A percentile compares a stretch with the other conserved stretches of the same genome.
Conservation (phyloP, 2,888 invertebrate genomes). For the Sisyra terminalis region DNA sequence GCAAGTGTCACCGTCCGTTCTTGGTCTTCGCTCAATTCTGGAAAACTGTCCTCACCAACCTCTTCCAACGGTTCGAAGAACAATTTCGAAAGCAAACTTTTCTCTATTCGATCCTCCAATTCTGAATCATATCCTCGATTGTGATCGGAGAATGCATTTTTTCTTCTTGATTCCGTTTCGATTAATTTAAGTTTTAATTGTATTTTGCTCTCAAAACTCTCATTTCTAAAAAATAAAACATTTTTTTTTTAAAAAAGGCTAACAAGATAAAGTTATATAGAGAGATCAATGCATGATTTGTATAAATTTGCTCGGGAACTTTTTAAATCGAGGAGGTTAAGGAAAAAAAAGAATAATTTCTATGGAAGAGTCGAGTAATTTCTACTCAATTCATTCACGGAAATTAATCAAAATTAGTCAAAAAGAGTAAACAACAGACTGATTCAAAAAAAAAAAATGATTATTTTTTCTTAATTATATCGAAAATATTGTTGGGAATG, state of each 20-base stretch:
- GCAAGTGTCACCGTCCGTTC: constrained; percentile 38
- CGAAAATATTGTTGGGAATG: too few relatives aligned
- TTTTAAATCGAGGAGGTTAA: too few relatives aligned
- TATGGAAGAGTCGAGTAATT: too few relatives aligned
- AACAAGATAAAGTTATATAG: too few relatives aligned
- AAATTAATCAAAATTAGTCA: too few relatives aligned
- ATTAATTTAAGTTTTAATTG: constrained; percentile 28
- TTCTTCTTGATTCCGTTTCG: constrained; percentile 17
- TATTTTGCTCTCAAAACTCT: constrained; percentile 17
- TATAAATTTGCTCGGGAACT: too few relatives aligned
- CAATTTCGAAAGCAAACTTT: constrained; percentile 27
- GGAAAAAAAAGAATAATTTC: too few relatives aligned
- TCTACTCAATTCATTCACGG: too few relatives aligned
- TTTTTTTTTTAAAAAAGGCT: background rate
- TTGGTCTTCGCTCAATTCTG: constrained; percentile 51
- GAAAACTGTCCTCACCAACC: constrained; percentile 29
- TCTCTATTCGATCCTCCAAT: constrained; percentile 24
- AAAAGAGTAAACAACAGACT: too few relatives aligned
- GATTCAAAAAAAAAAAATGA: too few relatives aligned
- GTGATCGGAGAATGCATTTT: constrained; percentile 19
- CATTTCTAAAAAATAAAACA: constrained; percentile 19
- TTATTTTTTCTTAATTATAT: too few relatives aligned
- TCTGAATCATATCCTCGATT: constrained; percentile 23
- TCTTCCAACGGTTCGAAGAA: constrained; percentile 30
- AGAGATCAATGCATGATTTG: too few relatives aligned